Percentiles rank a stretch among this genome's conserved stretches.
phyloP scores from a whole-genome alignment of 2,797 vertebrate species.

The Spatula versicolor region DNA sequence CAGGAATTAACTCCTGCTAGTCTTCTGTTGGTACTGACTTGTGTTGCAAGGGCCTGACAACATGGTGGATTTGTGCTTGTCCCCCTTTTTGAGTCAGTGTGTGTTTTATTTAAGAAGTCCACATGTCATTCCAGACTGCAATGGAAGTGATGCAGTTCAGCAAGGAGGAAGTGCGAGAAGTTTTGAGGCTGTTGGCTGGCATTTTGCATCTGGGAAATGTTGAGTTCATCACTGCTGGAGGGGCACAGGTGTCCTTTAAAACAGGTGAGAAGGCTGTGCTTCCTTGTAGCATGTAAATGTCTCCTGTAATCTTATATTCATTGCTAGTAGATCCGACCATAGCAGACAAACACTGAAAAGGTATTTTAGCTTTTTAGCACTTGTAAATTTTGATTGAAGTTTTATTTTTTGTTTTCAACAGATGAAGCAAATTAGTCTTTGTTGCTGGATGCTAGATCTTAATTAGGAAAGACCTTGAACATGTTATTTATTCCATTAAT shows the following conservation, averaged over 20 bases:
- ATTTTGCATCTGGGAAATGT: conserved; percentile 93
- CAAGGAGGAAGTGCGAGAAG: conserved; percentile 87
- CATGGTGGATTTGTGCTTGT: not conserved
- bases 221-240: conserved; percentile 95
- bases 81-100: not conserved
- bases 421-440: not conserved
- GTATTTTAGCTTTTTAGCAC: not conserved
- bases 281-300: not conserved
- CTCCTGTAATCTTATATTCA: not conserved
- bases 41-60: not conserved
- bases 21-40: not conserved
- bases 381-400: not conserved
- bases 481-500: not conserved
- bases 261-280: conserved; percentile 80
- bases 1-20: not conserved
- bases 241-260: conserved; percentile 93
- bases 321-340: not conserved
- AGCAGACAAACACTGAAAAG: not conserved
- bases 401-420: not conserved
- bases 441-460: not conserved
- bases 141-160: conserved; percentile 96
- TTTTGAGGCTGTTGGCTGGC: conserved; percentile 90
- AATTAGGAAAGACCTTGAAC: not conserved
- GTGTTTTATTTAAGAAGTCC: not conserved
- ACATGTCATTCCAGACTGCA: conserved; percentile 81